Conservation (phyloP, 2,797 vertebrate species). For the Morus bassanus region DNA sequence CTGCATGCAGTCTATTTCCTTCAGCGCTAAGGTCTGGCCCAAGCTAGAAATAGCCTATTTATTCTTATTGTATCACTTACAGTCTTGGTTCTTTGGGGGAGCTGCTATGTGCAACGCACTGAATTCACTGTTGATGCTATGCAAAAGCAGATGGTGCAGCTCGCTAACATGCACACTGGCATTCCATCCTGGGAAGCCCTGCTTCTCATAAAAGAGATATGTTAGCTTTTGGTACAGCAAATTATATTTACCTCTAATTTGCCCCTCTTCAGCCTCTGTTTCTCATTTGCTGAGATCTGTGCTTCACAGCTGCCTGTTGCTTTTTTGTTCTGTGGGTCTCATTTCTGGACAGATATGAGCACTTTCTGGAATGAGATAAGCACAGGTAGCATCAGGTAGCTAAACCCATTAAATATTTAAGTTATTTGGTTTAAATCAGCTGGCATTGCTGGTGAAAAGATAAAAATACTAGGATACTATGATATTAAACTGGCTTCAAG, state of each 20-base stretch:
- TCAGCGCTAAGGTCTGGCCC: background rate
- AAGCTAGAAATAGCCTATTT: background rate
- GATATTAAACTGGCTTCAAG: background rate
- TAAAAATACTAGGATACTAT: background rate
- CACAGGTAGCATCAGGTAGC: background rate
- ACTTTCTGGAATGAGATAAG: background rate
- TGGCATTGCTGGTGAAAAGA: background rate
- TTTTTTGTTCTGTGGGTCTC: background rate
- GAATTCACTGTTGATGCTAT: background rate
- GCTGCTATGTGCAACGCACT: rapidly evolving
- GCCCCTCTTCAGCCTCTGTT: background rate
- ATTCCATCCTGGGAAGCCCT: background rate
- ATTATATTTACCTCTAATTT: background rate
- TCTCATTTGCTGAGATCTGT: background rate
- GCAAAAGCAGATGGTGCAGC: background rate
- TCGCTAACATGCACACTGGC: background rate
- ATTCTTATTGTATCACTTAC: background rate
- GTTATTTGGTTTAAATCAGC: background rate
- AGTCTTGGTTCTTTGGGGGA: background rate
- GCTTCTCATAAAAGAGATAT: background rate
- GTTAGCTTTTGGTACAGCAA: background rate
- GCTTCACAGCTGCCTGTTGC: background rate
- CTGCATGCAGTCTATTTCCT: background rate
- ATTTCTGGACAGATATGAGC: background rate
- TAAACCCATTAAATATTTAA: background rate